Base-by-base conservation (phyloP, 2,888 invertebrate genomes). In the Melanostoma scalare region DNA sequence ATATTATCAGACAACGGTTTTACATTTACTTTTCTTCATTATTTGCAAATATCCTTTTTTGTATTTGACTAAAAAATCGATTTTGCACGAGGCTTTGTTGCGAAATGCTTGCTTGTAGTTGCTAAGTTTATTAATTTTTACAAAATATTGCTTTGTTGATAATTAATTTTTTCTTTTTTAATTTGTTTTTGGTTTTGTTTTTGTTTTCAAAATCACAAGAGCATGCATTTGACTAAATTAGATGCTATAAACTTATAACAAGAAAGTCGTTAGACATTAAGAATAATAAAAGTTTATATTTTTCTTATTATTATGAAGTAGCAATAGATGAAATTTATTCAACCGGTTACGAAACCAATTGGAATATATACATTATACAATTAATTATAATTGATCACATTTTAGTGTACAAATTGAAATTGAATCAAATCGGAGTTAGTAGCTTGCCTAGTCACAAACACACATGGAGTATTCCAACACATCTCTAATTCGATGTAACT, bases 291-390 rank as follows among this genome's bases (percentile, higher is more conserved):
- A 61, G 52, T 55, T 63, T 69, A 79, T 84, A 84, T 84, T 84
- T 84, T 84, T 84, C 84, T 84, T 84, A 84, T 84, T 84, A 84
- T 84, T 84, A 84, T 75, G 35, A 67, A 44, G 74, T 79, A 74
- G 78, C 79, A 78, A 77, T 82, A 72, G 38, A 53, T 60, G 52
- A 55, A 75, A 44, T 46, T 44, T 10, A 50, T 63, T 69, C 1
- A 20, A 20, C 20, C 20, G 20, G 20, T 20, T 20, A 20, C 1
- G 20, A 20, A 20, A 20, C 20, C 20, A 20, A 20, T 20, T 20
- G 20, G 20, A 20, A 1, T 20, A 20, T 20, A 20, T 1, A 20
- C n/a, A n/a, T n/a, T n/a, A 20, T 20, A 20, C 20, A 20, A 20
- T 20, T 20, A 20, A 20, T 20, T 46, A 61, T 60, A 50, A 50